A percentile compares a stretch with the other conserved stretches of the same genome.
These are phyloP conservation scores for Typhlichthys subterraneus DNA, from an alignment of 2,797 vertebrate species.

Conservation along the genomic window DNA sequence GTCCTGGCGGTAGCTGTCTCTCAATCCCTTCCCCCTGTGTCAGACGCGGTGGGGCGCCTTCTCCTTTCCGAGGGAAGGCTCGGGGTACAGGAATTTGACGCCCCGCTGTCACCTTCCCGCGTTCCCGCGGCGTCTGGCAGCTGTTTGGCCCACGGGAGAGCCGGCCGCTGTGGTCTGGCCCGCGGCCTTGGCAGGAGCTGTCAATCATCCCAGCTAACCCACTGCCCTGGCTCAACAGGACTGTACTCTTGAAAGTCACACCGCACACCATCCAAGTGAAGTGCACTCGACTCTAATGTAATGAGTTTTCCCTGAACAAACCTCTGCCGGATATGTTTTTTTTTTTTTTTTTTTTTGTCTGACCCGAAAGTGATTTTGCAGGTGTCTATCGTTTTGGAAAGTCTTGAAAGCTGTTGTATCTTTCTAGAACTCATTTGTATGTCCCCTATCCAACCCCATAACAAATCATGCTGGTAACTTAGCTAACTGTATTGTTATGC, in stretches of 20 bases:
- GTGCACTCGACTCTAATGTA: not conserved
- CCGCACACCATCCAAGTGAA: slow-evolving; percentile 15
- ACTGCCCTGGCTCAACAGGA: slow-evolving; percentile 29
- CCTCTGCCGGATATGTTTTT: not conserved
- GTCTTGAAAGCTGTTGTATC: not conserved
- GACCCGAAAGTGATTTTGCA: not conserved
- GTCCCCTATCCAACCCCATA: not conserved
- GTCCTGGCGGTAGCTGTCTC: slow-evolving; percentile 62
- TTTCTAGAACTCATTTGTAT: not conserved
- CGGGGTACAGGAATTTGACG: slow-evolving; percentile 37
- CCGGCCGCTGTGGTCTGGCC: slow-evolving; percentile 43
- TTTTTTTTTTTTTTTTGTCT: not conserved
- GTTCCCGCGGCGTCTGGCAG: slow-evolving; percentile 61
- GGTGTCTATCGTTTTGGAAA: not conserved
- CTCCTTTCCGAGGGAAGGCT: slow-evolving; percentile 38
- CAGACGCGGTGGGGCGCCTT: slow-evolving; percentile 41
- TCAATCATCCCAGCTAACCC: slow-evolving; percentile 50
- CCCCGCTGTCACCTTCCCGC: slow-evolving; percentile 43
- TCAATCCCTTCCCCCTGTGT: slow-evolving; percentile 9
- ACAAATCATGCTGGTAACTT: too few species aligned
- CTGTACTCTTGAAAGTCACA: slow-evolving; percentile 37
- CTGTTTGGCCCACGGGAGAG: slow-evolving; percentile 57
- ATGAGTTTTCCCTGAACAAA: not conserved
- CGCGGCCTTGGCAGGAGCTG: slow-evolving; percentile 54
- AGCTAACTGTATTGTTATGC: not conserved